These are phyloP conservation scores for Rhinogobio ventralis DNA, from an alignment of 2,797 vertebrate genomes.

Conservation along the genomic window DNA sequence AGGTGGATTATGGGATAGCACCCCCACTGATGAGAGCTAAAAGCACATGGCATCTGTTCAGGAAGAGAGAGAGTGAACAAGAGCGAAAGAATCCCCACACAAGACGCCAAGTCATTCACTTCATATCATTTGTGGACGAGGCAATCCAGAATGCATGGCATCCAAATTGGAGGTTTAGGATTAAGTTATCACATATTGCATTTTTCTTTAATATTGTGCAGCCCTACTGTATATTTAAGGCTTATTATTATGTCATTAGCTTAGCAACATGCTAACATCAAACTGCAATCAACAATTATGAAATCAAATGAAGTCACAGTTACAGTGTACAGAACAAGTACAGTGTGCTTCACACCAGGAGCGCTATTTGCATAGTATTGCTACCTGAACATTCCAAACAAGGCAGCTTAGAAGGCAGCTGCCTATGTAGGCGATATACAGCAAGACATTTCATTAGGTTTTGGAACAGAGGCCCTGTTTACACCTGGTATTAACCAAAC, in stretches of 20 bases:
- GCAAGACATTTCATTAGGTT: background rate
- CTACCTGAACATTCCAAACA: background rate
- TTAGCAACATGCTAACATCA: background rate
- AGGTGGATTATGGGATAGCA: slow-evolving; percentile 50
- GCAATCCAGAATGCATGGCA: background rate
- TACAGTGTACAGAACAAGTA: no score
- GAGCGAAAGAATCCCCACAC: background rate
- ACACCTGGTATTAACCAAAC: no score
- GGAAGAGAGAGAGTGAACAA: slow-evolving; percentile 32
- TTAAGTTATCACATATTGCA: background rate
- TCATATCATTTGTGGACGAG: background rate
- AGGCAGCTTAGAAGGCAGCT: no score
- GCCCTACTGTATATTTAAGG: background rate
- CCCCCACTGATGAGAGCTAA: slow-evolving; percentile 29
- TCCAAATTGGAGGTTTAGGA: no score
- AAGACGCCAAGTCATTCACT: slow-evolving; percentile 21
- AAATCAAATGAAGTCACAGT: no score
- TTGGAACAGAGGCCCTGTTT: background rate
- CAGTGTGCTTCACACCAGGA: background rate
- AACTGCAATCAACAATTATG: background rate
- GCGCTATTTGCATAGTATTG: background rate
- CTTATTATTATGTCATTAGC: background rate
- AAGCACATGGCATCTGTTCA: slow-evolving; percentile 39
- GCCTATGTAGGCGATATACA: background rate
- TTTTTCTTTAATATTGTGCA: background rate